Percentiles rank a stretch among this genome's conserved stretches.
Evolutionary conservation across 92 coral and sea anemone genomes (phyloP).

Genomic region (Virgularia gustaviana): DNA sequence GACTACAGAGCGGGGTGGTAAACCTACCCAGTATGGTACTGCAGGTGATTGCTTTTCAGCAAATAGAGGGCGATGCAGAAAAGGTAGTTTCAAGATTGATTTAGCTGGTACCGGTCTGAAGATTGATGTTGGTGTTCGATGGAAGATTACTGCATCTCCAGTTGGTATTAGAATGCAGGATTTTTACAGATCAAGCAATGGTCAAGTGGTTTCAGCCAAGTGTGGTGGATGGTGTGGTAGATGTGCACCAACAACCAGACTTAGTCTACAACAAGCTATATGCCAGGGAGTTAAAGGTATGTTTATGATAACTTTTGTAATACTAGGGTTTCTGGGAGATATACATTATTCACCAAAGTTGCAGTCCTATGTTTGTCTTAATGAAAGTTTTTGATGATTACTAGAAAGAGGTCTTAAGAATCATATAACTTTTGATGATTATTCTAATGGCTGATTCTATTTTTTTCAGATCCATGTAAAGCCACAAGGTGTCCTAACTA

Average conservation of each 20-base stretch:
- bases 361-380: too few relatives aligned
- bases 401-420: not conserved
- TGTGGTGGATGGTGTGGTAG: constrained; percentile 97
- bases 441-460: not conserved
- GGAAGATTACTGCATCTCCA: constrained; percentile 76
- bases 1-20: constrained; percentile 64
- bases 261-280: constrained; percentile 42
- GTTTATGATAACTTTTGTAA: too few relatives aligned
- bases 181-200: constrained; percentile 73
- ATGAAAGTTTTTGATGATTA: not conserved
- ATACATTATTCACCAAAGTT: too few relatives aligned
- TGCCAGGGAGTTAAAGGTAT: not conserved
- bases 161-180: constrained; percentile 87
- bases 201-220: constrained; percentile 82
- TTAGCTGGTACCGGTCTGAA: constrained; percentile 75
- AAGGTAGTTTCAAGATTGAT: constrained; percentile 87
- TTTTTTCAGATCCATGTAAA: constrained; percentile 32
- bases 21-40: constrained; percentile 67
- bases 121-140: constrained; percentile 56
- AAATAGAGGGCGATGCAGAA: constrained; percentile 73
- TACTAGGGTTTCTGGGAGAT: too few relatives aligned
- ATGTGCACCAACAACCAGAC: constrained; percentile 68
- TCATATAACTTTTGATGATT: not conserved
- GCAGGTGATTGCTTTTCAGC: constrained; percentile 99
- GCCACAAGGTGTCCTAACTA: constrained; percentile 25